Evolutionary conservation across 1,140 invertebrate genomes (phyloP).

Genomic region (Ceratina calcarata): DNA sequence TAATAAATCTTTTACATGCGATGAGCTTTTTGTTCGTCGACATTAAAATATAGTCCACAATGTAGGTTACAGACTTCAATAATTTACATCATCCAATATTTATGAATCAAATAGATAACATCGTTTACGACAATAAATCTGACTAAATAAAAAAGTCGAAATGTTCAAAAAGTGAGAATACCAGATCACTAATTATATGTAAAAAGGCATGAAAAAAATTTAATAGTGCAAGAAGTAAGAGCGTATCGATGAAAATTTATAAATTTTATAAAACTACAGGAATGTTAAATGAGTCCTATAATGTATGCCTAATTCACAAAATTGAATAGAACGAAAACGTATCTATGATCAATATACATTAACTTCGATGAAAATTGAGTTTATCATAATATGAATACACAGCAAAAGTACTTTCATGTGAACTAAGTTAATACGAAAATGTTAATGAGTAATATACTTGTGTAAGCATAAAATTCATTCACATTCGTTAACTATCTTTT

Average conservation of each 20-base stretch:
- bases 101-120: no score
- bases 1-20: no score
- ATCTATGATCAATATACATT: no score
- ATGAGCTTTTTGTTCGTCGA: no score
- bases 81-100: no score
- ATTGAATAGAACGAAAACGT: background rate
- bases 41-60: no score
- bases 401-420: no score
- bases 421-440: background rate
- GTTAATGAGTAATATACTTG: background rate
- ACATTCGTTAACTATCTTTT: background rate
- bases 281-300: background rate
- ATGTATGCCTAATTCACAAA: background rate
- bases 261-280: constrained; percentile 4
- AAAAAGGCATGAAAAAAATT: constrained; percentile 1
- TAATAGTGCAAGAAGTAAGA: constrained; percentile 60
- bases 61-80: no score
- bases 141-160: no score
- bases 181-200: background rate
- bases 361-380: no score
- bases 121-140: no score
- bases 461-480: background rate
- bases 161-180: background rate
- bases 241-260: constrained; percentile 25
- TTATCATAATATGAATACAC: no score